Evolutionary conservation across 1,140 invertebrate genomes (phyloP), one percentile per base, ranked within the genome.

Genomic region (Caerostris extrusa): DNA sequence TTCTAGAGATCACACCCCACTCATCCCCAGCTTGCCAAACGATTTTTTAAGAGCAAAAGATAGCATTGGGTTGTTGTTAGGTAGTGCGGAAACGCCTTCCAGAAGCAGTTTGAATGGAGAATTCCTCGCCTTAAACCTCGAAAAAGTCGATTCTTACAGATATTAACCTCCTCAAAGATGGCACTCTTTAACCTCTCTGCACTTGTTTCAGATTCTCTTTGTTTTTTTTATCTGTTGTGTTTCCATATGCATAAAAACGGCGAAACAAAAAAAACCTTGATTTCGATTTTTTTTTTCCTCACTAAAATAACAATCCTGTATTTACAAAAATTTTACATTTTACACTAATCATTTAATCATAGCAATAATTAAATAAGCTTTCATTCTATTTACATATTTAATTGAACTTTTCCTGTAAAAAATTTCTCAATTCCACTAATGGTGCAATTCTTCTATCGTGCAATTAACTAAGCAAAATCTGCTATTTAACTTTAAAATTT

Each of bases 21-120:
- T 50, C 10, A 34, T 3, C 71, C 71, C 3, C 5, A 10, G 12
- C 34, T 7, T 5, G 10, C 50, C 50, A 14, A 77, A 77, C 71
- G 71, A 50, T 77, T 77, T 71, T 77, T 77, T 53, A 77, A 77
- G 71, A 77, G 71, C 7, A 34, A 77, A 10, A 77, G 71, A 77
- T 14, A 53, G 71, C 69, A 0, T 3, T 19, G 69, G 6, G 7
- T 7, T 53, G 71, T 34, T 5, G 71, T 67, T 67, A n/a, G 61
- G n/a, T 67, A 5, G 12, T 34, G 61, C 61, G 61, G 10, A 64
- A 64, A 14, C 10, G 14, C 61, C n/a, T 67, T 67, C 17, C 2
- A 67, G 61, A n/a, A 17, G 5, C 10, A 5, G n/a, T 77, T 77
- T 7, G 34, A 3, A 10, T 8, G 34, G 3, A 34, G 53, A 53